Evolutionary conservation across 2,888 invertebrate species (phyloP), one percentile per base, ranked within the genome.

Genomic region (Drosophila quasianomalipes): DNA sequence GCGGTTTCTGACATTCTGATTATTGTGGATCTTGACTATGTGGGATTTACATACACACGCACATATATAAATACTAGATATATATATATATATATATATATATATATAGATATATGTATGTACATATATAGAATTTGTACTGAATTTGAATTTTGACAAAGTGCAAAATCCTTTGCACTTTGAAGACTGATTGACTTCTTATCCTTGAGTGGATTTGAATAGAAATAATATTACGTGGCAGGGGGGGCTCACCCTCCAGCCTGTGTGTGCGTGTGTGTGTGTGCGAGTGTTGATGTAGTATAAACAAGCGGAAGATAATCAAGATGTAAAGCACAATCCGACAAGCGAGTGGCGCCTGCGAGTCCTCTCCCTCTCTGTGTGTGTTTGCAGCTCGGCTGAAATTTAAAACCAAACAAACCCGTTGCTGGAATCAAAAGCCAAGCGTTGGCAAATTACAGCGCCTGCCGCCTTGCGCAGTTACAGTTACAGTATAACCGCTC

Each of bases 161-260:
- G 92, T 92, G 91, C 84, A 75, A 91, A 92, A 91, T 91, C 90
- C 89, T 91, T 87, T 69, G 83, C 86, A 91, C 92, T 91, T 90
- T 84, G 82, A 81, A 91, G 92, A 85, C 91, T 91, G 92, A 91
- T 91, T 91, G 92, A 91, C 92, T 92, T 91, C 92, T 91, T 91
- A 91, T 92, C 85, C 89, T 91, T 88, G 92, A 90, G 82, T 81
- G 79, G 82, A 91, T 91, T 91, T 85, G 85, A 90, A 92, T 92
- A 79, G 83, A 82, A 85, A 88, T 85, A 77, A 71, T 83, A 76
- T 81, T 90, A 76, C 70, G 54, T 41, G 19, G 35, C 28, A 28
- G 9, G 39, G 35, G 51, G 66, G 64, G 70, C 19, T 22, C 47
- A 6, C 31, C 41, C 41, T 55, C 16, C 39, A 30, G 44, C 12